phyloP scores from a whole-genome alignment of 2,888 invertebrate species.

The Harpalus rubripes region DNA sequence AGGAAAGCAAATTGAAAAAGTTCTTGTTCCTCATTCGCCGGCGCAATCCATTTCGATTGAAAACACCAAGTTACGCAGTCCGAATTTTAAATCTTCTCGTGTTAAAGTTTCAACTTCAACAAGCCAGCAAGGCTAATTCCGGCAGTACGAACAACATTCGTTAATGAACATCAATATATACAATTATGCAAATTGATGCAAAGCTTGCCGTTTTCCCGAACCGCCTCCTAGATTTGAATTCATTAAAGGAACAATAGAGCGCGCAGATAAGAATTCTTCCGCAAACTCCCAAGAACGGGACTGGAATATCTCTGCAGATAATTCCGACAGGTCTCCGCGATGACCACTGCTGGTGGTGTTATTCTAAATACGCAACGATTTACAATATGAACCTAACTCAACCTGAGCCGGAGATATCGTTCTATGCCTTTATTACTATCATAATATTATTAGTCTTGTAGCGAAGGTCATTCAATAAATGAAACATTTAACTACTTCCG shows the following conservation, averaged over 20 bases:
- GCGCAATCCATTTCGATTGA: conserved; percentile 74
- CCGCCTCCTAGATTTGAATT: conserved; percentile 76
- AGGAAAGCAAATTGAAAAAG: conserved; percentile 65
- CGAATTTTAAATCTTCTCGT: conserved; percentile 70
- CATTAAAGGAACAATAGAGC: conserved; percentile 73
- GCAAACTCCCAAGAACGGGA: conserved; percentile 65
- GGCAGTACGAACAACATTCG: conserved; percentile 74
- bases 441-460: not conserved
- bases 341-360: not conserved
- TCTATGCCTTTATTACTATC: not conserved
- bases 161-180: conserved; percentile 78
- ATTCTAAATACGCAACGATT: not conserved
- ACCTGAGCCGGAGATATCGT: not conserved
- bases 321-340: not conserved
- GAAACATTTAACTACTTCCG: no score
- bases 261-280: conserved; percentile 66
- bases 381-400: not conserved
- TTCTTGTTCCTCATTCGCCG: conserved; percentile 65
- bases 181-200: conserved; percentile 78
- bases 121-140: conserved; percentile 65
- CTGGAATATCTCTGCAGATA: conserved; percentile 51
- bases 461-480: no score
- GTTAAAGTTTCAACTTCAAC: conserved; percentile 50
- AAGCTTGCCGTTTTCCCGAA: conserved; percentile 76
- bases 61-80: conserved; percentile 72